phyloP scores from a whole-genome alignment of 1,140 invertebrate species.

The Heterodera carotae region DNA sequence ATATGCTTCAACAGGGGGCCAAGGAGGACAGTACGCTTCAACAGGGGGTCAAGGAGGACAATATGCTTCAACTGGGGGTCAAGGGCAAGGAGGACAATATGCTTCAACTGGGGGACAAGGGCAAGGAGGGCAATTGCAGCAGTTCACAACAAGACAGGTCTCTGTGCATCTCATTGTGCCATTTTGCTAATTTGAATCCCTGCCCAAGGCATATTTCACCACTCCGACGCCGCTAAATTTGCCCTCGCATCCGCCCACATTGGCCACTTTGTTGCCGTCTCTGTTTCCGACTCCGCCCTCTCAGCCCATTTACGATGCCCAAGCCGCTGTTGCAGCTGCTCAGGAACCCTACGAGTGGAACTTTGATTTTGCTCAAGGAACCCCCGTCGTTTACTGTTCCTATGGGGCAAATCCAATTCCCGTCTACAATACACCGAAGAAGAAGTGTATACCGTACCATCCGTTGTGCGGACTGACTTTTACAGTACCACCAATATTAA shows the following conservation, averaged over 20 bases:
- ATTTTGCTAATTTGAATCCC: neutral
- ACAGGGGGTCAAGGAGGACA: neutral
- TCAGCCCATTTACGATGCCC: conserved; percentile 20
- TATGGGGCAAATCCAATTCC: conserved; percentile 35
- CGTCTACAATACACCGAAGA: conserved; percentile 30
- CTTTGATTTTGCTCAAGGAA: conserved; percentile 31
- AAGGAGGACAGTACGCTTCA: too few species aligned
- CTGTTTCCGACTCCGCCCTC: conserved; percentile 25
- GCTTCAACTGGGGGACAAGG: neutral
- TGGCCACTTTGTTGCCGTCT: conserved; percentile 25
- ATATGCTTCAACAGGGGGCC: too few species aligned
- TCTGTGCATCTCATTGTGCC: neutral
- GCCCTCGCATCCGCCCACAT: conserved; percentile 21
- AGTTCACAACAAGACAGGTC: neutral
- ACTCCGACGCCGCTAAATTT: conserved; percentile 16
- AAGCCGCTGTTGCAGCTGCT: neutral
- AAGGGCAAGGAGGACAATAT: neutral
- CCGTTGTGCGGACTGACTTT: conserved; percentile 29
- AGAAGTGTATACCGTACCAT: conserved; percentile 36
- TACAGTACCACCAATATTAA: neutral
- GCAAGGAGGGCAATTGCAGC: neutral
- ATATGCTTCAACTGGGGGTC: neutral
- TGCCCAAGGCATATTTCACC: conserved; percentile 4
- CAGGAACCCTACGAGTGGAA: conserved; percentile 16
- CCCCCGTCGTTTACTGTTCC: conserved; percentile 29